Evolutionary conservation across 2,797 vertebrate genomes (phyloP).

Genomic region (Emydoidea blandingii): DNA sequence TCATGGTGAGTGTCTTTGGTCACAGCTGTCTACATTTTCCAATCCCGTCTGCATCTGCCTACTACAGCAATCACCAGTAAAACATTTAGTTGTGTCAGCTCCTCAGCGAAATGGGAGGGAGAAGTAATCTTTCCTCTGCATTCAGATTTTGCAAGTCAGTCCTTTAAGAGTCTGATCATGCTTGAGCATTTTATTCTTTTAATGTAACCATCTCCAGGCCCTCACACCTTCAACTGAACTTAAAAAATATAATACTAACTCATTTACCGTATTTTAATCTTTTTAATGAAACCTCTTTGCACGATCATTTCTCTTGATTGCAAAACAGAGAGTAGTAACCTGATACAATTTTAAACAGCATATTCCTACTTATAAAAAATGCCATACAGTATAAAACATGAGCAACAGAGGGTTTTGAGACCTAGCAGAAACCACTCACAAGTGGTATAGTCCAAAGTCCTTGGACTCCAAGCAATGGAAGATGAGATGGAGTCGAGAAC

Average conservation of each 20-base stretch:
- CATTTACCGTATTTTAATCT: constrained; percentile 12
- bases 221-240: not conserved
- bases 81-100: constrained; percentile 43
- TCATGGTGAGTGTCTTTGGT: not conserved
- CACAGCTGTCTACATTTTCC: not conserved
- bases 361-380: not conserved
- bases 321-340: not conserved
- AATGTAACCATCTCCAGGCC: constrained; percentile 30
- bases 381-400: not conserved
- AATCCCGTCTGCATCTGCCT: constrained; percentile 28
- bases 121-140: not conserved
- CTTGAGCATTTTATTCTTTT: constrained; percentile 23
- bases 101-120: constrained; percentile 2
- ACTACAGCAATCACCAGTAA: not conserved
- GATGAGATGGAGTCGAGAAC: not conserved
- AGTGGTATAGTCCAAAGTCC: not conserved
- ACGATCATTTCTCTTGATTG: not conserved
- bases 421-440: not conserved
- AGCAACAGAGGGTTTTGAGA: not conserved
- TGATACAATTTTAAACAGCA: not conserved
- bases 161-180: constrained; percentile 13
- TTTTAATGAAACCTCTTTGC: constrained; percentile 5
- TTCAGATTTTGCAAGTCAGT: not conserved
- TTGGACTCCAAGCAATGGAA: not conserved
- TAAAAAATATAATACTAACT: constrained; percentile 38